These are phyloP conservation scores for Xenopus tropicalis DNA, from an alignment of 2,113 vertebrate genomes.

Conservation along the genomic window UCB_Xtro_10.0 CM004444.2:152895001-152895500, in stretches of 20 bases:
- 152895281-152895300: slow-evolving; percentile 88
- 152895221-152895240: slow-evolving; percentile 65
- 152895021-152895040: not conserved
- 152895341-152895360: slow-evolving; percentile 73
- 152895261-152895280: slow-evolving; percentile 86
- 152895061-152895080: slow-evolving; percentile 7
- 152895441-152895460: no score
- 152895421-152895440: not conserved
- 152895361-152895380: not conserved
- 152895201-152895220: slow-evolving; percentile 71
- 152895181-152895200: no score
- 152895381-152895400: not conserved
- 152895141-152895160: not conserved
- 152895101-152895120: not conserved
- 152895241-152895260: slow-evolving; percentile 74
- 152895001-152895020: rapidly evolving
- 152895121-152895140: slow-evolving; percentile 13
- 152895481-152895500: no score
- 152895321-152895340: slow-evolving; percentile 86
- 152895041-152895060: slow-evolving; percentile 17
- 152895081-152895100: slow-evolving; percentile 1
- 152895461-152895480: no score
- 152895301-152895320: slow-evolving; percentile 85
- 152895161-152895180: no score
- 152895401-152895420: not conserved